Evolutionary conservation across 1,140 invertebrate genomes (phyloP), one percentile per base, ranked within the genome.

Genomic region (Acyrthosiphon pisum): DNA sequence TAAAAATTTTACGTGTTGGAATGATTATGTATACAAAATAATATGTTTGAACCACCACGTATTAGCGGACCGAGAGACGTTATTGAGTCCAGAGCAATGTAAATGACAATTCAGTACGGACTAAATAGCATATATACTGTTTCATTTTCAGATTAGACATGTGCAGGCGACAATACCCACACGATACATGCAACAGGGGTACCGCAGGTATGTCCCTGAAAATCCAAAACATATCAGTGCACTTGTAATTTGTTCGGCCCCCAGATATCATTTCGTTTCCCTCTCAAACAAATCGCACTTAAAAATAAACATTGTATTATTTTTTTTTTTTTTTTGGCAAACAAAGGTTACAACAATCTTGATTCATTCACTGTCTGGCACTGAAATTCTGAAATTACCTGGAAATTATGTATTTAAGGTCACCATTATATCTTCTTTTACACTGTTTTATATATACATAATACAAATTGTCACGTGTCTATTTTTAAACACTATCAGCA

Each of bases 131-230:
- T 41, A 89, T 89, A 26, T 46, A 93, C 20, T 93, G 81, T 94
- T 94, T 95, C 95, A 93, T 94, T 97, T 97, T 96, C 98, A 99
- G 98, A 98, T 98, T 99, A 97, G 98, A 99, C 97, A 99, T 99
- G 98, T 99, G 98, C 97, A 97, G 98, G 96, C 97, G 98, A 96
- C 97, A 98, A 96, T 98, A 98, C 96, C 97, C 97, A 95, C 97
- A 97, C 96, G 98, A 98, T 96, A 97, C 97, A 96, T 99, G 98
- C 97, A 99, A 99, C 97, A 97, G 98, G 96, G 98, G 98, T 96
- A 99, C 98, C 94, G 98, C 98, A 98, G 98, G 98, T 98, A 98
- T 96, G 96, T 96, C 95, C 95, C 94, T n/a, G 91, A 93, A 53
- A 93, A 93, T 83, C 46, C 91, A 86, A 93, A 92, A 86, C 60